Evolutionary conservation across 2,888 invertebrate species (phyloP).

Genomic region (Anticlea derivata): DNA sequence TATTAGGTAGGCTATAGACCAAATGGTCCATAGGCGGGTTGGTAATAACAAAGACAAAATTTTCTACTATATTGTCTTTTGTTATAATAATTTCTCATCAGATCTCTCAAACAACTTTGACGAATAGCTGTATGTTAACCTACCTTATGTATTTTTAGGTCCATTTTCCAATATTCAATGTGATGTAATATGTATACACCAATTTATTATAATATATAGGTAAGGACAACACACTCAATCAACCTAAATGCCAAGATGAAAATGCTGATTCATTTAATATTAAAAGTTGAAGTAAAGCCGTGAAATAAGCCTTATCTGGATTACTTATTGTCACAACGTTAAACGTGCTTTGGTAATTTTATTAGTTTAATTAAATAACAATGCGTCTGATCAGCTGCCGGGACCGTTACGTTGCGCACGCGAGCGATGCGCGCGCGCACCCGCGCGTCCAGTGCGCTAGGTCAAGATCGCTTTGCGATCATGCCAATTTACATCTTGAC

Average conservation of each 20-base stretch:
- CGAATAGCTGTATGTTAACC: no score
- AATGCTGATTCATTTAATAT: conserved; percentile 14
- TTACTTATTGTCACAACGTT: conserved; percentile 17
- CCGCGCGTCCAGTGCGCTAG: conserved; percentile 45
- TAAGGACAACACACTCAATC: conserved; percentile 16
- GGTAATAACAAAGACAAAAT: no score
- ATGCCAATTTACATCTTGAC: conserved; percentile 55
- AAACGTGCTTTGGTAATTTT: conserved; percentile 35
- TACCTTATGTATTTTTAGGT: no score
- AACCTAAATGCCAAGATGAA: conserved; percentile 19
- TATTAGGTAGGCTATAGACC: not conserved
- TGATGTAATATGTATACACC: no score
- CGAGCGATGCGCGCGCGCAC: conserved; percentile 47
- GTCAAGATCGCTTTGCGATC: conserved; percentile 46
- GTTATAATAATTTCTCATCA: no score
- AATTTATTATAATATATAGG: conserved; percentile 8
- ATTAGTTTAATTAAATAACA: conserved; percentile 71
- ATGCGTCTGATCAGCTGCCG: conserved; percentile 71
- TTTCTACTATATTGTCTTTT: no score
- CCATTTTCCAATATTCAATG: no score
- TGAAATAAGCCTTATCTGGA: conserved; percentile 28
- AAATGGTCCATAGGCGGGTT: no score
- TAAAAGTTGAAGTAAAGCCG: conserved; percentile 6
- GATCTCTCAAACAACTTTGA: no score
- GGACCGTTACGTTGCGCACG: conserved; percentile 70